Evolutionary conservation across 2,113 vertebrate genomes (phyloP).

Genomic region (Cisticola juncidis): DNA sequence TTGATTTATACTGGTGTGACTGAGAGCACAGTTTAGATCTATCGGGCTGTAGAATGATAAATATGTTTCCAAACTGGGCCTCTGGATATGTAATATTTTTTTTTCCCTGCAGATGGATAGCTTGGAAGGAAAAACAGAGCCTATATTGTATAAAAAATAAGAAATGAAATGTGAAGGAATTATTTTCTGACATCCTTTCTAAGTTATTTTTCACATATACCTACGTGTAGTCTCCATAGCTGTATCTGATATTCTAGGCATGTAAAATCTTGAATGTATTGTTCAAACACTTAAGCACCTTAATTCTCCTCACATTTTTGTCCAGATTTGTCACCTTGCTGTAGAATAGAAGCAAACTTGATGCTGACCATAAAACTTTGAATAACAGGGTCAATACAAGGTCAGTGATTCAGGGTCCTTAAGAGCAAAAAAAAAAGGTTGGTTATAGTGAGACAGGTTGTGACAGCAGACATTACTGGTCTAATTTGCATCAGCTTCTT

Average conservation of each 20-base stretch:
- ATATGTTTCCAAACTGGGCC: not conserved
- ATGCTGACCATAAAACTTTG: not conserved
- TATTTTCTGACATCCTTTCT: not conserved
- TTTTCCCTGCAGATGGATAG: not conserved
- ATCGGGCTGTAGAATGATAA: not conserved
- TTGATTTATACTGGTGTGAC: slow-evolving; percentile 32
- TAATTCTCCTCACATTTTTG: not conserved
- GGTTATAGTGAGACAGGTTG: not conserved
- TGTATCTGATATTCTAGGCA: not conserved
- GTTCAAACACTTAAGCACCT: not conserved
- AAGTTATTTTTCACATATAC: not conserved
- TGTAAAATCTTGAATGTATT: not conserved
- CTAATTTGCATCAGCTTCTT: not conserved
- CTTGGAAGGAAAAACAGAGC: not conserved
- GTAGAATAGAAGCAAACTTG: not conserved
- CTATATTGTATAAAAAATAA: not conserved
- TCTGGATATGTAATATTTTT: not conserved
- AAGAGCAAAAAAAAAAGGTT: not conserved
- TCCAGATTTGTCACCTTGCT: not conserved
- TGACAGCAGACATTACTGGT: not conserved
- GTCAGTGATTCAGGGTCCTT: not conserved
- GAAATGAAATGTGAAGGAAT: not conserved
- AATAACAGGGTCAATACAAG: not conserved
- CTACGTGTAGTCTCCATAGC: not conserved
- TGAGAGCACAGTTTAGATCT: slow-evolving; percentile 6